Base-by-base conservation (phyloP, 2,888 invertebrate species). In the Camponotus fellah region DNA sequence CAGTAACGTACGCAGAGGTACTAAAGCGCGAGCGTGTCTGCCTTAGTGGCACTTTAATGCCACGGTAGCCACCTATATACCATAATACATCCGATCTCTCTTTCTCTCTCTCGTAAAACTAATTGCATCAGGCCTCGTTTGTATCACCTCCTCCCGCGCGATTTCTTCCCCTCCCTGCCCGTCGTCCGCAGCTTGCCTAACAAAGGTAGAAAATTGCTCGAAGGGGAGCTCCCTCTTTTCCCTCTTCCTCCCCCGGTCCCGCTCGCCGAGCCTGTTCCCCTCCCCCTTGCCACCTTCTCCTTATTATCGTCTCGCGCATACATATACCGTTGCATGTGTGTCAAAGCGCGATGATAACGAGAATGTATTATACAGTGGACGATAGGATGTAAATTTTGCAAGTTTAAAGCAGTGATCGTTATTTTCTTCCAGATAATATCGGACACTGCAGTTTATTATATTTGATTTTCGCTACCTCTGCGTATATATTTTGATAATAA, bases 71-170 rank as follows among this genome's bases (percentile, higher is more conserved):
- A 84, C 81, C 87, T 87, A 84, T 84, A 86, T 82, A 88, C 87
- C 88, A 4, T 37, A 85, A 87, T 89, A 88, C 85, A 88, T 88
- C 87, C 88, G 88, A 88, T 88, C 86, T 86, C 60, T 21, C 89
- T 79, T 76, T 82, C 87, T 88, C 84, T 83, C 84, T 84, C 92
- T 92, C 93, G 91, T 93, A 93, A 93, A 93, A 92, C 92, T 93
- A 93, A 94, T 94, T 93, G 93, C 93, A 93, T 92, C 93, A 92
- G 93, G 92, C 89, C 91, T 91, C 92, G 92, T 92, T 93, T 91
- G 91, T 92, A 91, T 91, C 89, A 84, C 87, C 89, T 80, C 37
- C 40, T 68, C 88, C 87, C 75, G 77, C 81, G 83, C 83, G 86
- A 86, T 83, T 86, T 85, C 86, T 85, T 84, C 87, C 74, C 21